phyloP scores from a whole-genome alignment of 2,888 invertebrate species.

The Strigamia transsilvanica region DNA sequence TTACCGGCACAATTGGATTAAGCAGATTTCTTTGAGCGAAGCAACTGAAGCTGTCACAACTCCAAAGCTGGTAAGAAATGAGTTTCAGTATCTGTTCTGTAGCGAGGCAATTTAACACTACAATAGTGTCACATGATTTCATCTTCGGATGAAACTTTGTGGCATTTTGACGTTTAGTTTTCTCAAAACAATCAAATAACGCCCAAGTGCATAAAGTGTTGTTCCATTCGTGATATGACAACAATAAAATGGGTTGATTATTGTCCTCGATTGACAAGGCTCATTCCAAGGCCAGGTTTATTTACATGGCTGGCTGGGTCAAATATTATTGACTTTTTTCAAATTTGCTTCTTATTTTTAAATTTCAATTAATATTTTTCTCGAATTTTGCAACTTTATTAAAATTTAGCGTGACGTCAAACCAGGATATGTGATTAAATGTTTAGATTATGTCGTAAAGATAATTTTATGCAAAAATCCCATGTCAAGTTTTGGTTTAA shows the following conservation, averaged over 20 bases:
- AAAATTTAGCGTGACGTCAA: not conserved
- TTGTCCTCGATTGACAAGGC: not conserved
- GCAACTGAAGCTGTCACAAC: conserved; percentile 1
- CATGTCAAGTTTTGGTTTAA: not conserved
- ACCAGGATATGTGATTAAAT: not conserved
- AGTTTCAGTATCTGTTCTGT: not conserved
- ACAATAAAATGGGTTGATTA: not conserved
- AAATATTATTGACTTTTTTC: conserved; percentile 16
- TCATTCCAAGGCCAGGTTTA: conserved; percentile 24
- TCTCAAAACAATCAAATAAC: not conserved
- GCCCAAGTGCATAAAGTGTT: not conserved
- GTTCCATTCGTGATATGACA: not conserved
- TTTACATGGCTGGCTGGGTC: conserved; percentile 32
- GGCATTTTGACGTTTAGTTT: not conserved
- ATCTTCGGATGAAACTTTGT: not conserved
- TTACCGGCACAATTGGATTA: not conserved
- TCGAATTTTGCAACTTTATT: not conserved
- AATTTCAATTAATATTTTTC: not conserved
- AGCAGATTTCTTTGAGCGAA: not conserved
- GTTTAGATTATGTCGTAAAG: not conserved
- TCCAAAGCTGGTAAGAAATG: not conserved
- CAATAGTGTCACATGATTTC: not conserved
- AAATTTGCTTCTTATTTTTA: not conserved
- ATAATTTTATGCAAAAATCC: not conserved
- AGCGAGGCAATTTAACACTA: not conserved